Percentiles rank a stretch among this genome's conserved stretches.
Conservation (phyloP, 37 sponge, comb jelly and placozoan species). For the Eunapius fragilis region DNA sequence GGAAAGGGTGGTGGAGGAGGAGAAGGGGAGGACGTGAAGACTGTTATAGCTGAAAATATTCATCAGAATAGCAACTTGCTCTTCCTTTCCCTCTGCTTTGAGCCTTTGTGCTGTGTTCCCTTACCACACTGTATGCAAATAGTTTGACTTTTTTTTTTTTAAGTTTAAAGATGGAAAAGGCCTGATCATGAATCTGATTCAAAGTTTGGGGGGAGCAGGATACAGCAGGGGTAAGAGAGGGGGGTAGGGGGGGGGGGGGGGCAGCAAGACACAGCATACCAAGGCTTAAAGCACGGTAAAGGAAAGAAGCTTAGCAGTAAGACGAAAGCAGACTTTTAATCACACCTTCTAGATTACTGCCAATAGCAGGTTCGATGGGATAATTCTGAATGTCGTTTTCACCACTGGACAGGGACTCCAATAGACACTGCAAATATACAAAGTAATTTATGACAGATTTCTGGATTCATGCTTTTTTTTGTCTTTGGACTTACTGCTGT, state of each 20-base stretch:
- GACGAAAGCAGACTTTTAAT: not conserved
- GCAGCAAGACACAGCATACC: not conserved
- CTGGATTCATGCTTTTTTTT: not conserved
- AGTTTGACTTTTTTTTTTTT: too few relatives aligned
- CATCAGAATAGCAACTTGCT: not conserved
- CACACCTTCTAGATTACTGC: not conserved
- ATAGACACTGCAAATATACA: slow-evolving; percentile 57
- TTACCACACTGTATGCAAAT: too few relatives aligned
- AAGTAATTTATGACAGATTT: slow-evolving; percentile 9
- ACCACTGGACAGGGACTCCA: slow-evolving; percentile 27
- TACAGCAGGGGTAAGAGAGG: too few relatives aligned
- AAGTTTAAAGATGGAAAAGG: too few relatives aligned
- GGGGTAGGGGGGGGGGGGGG: too few relatives aligned
- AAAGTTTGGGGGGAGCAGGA: too few relatives aligned
- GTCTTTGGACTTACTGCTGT: slow-evolving; percentile 54
- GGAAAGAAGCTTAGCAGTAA: not conserved
- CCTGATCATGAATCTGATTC: too few relatives aligned
- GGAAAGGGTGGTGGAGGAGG: not conserved
- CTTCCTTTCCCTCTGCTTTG: not conserved
- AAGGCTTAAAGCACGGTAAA: not conserved
- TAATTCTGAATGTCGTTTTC: not conserved
- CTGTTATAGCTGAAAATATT: not conserved
- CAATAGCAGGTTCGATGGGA: not conserved
- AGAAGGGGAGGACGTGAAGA: not conserved
- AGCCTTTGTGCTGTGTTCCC: not conserved